Conservation (phyloP, 1,140 invertebrate genomes). For the Potamilus streckersoni region DNA sequence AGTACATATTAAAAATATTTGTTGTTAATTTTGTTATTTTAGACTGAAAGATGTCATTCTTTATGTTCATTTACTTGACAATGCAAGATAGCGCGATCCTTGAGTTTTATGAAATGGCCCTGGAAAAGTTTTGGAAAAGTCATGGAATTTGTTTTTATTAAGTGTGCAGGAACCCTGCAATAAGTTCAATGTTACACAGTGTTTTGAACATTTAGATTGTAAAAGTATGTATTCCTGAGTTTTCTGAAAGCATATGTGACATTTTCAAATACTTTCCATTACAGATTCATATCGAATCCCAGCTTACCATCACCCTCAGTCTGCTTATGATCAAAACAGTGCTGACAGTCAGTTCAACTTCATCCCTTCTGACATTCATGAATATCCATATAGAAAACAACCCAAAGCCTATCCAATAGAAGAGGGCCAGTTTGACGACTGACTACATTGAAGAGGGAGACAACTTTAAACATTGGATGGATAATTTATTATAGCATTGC, state of each 20-base stretch:
- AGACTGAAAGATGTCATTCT: too few relatives aligned
- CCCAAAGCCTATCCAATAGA: slow-evolving; percentile 15
- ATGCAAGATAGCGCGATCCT: too few relatives aligned
- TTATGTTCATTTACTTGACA: too few relatives aligned
- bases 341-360: slow-evolving; percentile 19
- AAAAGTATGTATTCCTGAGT: not conserved
- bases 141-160: too few relatives aligned
- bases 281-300: too few relatives aligned
- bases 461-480: too few relatives aligned
- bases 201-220: not conserved
- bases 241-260: not conserved
- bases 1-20: too few relatives aligned
- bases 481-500: too few relatives aligned
- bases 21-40: too few relatives aligned
- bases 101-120: too few relatives aligned
- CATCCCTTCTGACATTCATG: slow-evolving; percentile 22
- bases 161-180: too few relatives aligned
- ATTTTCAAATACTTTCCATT: not conserved
- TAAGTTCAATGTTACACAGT: not conserved
- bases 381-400: slow-evolving; percentile 16
- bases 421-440: slow-evolving; percentile 29
- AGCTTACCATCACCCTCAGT: slow-evolving; percentile 1
- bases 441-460: not conserved
- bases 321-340: slow-evolving; percentile 14
- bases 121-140: too few relatives aligned